Evolutionary conservation across 2,888 invertebrate species (phyloP).

Genomic region (Nomada fucata): DNA sequence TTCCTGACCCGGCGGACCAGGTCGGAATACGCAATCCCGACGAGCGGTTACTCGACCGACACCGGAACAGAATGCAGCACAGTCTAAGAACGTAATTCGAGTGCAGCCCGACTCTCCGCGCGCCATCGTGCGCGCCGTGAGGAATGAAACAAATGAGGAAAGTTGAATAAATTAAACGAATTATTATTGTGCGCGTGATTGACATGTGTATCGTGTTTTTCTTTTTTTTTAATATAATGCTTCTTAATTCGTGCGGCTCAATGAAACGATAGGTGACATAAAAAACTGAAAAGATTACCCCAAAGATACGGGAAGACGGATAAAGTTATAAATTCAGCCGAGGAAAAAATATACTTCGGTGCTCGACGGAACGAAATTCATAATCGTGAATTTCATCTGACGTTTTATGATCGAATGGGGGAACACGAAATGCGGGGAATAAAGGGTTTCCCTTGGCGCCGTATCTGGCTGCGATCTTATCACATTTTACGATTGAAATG

Average conservation of each 20-base stretch:
- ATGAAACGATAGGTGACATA: background rate
- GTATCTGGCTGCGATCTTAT: constrained; percentile 73
- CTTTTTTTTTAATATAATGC: no score
- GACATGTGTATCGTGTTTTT: no score
- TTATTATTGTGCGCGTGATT: background rate
- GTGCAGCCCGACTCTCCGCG: background rate
- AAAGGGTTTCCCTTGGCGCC: constrained; percentile 57
- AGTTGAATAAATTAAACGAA: background rate
- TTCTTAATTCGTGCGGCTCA: no score
- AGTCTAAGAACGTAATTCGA: background rate
- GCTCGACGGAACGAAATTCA: background rate
- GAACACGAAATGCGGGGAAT: constrained; percentile 42
- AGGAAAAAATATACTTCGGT: background rate
- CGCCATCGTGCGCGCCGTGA: no score
- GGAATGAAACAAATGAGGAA: background rate
- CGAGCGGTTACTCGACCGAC: constrained; percentile 40
- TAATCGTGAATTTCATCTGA: background rate
- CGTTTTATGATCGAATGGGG: constrained; percentile 28
- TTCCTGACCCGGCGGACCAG: constrained; percentile 74
- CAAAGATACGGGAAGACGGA: no score
- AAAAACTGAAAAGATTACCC: background rate
- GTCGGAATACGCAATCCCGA: constrained; percentile 78
- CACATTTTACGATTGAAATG: constrained; percentile 62
- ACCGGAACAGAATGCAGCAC: constrained; percentile 50
- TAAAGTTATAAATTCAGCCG: no score